Evolutionary conservation across 2,797 vertebrate species (phyloP).

Genomic region (Urosaurus nigricauda): DNA sequence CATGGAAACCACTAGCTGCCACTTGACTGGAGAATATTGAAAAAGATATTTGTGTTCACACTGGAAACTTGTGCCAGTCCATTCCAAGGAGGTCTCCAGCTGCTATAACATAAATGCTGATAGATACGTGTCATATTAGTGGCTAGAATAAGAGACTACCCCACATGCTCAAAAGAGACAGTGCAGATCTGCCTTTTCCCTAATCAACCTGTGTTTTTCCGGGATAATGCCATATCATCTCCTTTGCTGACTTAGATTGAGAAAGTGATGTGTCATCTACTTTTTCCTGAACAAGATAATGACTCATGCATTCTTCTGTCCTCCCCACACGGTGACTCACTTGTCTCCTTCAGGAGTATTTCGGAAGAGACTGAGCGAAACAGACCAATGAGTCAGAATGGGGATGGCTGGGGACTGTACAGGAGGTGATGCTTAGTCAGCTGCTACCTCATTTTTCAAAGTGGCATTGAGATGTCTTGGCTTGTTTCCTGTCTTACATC

Average conservation of each 20-base stretch:
- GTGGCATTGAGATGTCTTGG: constrained; percentile 36
- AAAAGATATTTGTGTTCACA: too few species aligned
- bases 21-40: background rate
- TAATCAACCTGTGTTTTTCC: background rate
- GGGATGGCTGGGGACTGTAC: constrained; percentile 20
- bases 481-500: background rate
- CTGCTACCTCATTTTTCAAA: constrained; percentile 2
- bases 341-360: constrained; percentile 41
- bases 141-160: background rate
- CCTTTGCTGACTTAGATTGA: constrained; percentile 55
- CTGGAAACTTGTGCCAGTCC: background rate
- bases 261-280: constrained; percentile 14
- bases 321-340: constrained; percentile 49
- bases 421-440: constrained; percentile 28
- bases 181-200: background rate
- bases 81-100: background rate
- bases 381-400: constrained; percentile 42
- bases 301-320: constrained; percentile 52
- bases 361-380: constrained; percentile 60
- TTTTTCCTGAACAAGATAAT: constrained; percentile 47
- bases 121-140: background rate
- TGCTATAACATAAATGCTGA: background rate
- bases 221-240: constrained; percentile 13
- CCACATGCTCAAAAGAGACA: background rate
- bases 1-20: too few species aligned